A percentile compares a stretch with the other conserved stretches of the same genome.
phyloP scores from a whole-genome alignment of 1,140 invertebrate species.

The Antheraea mylitta region DNA sequence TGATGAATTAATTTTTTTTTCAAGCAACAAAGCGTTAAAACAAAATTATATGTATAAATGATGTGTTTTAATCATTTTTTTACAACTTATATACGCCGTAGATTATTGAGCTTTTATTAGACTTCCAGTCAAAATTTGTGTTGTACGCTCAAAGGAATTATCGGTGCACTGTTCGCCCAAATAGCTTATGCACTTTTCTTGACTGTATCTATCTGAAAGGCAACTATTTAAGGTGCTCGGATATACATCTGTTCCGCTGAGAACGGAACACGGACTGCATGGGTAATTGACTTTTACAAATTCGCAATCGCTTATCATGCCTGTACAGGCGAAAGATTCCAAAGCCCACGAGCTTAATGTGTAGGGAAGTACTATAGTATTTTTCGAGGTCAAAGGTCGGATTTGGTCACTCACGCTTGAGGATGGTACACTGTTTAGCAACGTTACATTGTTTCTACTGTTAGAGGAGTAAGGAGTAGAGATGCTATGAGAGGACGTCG shows the following conservation, averaged over 20 bases:
- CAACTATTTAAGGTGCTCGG: constrained; percentile 33
- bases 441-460: constrained; percentile 27
- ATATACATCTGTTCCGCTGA: constrained; percentile 41
- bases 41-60: no score
- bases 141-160: no score
- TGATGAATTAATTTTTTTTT: no score
- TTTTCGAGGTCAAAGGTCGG: not conserved
- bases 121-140: no score
- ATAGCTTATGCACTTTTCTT: not conserved
- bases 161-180: no score
- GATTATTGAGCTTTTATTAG: no score
- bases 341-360: constrained; percentile 48
- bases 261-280: constrained; percentile 38
- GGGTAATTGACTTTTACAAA: constrained; percentile 31
- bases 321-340: constrained; percentile 38
- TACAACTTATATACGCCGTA: no score
- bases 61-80: no score
- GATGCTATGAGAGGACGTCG: constrained; percentile 26
- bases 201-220: constrained; percentile 14
- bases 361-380: not conserved
- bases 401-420: not conserved
- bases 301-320: constrained; percentile 12
- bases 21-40: no score
- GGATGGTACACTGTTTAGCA: constrained; percentile 9
- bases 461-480: constrained; percentile 14